Evolutionary conservation across 1,140 invertebrate genomes (phyloP).

Genomic region (Drosophila kurseongensis): DNA sequence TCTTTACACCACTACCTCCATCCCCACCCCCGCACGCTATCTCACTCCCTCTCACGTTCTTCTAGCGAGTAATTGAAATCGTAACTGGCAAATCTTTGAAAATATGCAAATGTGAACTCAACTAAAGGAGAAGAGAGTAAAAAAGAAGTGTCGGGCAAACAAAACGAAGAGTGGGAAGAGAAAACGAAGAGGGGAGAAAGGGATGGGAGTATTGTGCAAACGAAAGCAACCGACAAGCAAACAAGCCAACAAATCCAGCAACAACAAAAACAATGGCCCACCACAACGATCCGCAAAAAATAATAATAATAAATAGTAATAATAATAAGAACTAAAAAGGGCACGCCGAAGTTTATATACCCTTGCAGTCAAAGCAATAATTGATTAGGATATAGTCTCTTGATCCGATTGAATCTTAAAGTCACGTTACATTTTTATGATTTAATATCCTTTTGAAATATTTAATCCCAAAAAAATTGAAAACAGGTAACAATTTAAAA

Average conservation of each 20-base stretch:
- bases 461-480: too few species aligned
- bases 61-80: conserved; percentile 32
- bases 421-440: too few species aligned
- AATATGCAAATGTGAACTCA: conserved; percentile 47
- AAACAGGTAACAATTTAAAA: too few species aligned
- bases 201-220: conserved; percentile 34
- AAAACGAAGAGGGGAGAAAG: conserved; percentile 19
- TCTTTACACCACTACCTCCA: not conserved
- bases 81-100: conserved; percentile 52
- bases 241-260: conserved; percentile 18
- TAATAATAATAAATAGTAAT: conserved; percentile 16
- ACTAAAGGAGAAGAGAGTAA: conserved; percentile 3
- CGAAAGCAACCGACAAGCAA: conserved; percentile 31
- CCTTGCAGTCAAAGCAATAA: not conserved
- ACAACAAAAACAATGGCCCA: conserved; percentile 37
- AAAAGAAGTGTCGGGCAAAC: conserved; percentile 31
- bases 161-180: conserved; percentile 18
- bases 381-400: too few species aligned
- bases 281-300: conserved; percentile 12
- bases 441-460: too few species aligned
- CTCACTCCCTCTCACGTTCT: not conserved
- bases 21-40: not conserved
- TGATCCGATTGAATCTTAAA: too few species aligned
- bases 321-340: conserved; percentile 4
- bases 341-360: not conserved